Base-by-base conservation (phyloP, 92 coral and sea anemone species). In the Plumapathes pennacea region DNA sequence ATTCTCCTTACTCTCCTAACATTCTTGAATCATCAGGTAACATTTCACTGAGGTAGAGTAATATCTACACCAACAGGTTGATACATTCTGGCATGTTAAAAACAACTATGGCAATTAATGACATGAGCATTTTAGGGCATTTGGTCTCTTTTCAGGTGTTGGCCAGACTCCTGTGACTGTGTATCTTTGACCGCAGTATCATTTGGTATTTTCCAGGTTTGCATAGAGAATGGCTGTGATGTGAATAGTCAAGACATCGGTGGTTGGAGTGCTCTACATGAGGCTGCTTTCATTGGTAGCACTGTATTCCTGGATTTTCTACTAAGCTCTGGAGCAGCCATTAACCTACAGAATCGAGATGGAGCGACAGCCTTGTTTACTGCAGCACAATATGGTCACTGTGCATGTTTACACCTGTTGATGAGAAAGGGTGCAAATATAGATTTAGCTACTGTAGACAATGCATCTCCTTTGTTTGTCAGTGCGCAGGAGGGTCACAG, bases 181-280 rank as follows among this genome's bases (percentile, higher is more conserved):
- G 17, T 22, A 25, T 15, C 15, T 21, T 15, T 14, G 11, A 1
- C 10, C 30, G 9, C 18, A 1, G 5, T 38, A 32, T 21, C 10
- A 17, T 18, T 32, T 58, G 0, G 22, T 36, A 19, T 34, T 21
- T 53, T 36, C 31, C 68, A 87, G 96, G 62, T 87, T 26, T 72
- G 76, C 50, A 46, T 78, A 0, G 40, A 60, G 0, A 23, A 60
- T 34, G 56, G 65, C 26, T 24, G 77, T 5, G 72, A 83, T 28
- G 48, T 78, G 3, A 54, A 87, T 40, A 67, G 67, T 9, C 78
- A 77, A 66, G 96, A 87, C 53, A 80, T 74, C 19, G 90, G 96
- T 10, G 96, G 86, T 6, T 87, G 96, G 96, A 41, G 85, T 11
- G 90, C 90, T 1, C 48, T 87, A 3, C 96, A 87, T 23, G 96